phyloP scores from a whole-genome alignment of 1,140 invertebrate genomes.

The Batillaria attramentaria region DNA sequence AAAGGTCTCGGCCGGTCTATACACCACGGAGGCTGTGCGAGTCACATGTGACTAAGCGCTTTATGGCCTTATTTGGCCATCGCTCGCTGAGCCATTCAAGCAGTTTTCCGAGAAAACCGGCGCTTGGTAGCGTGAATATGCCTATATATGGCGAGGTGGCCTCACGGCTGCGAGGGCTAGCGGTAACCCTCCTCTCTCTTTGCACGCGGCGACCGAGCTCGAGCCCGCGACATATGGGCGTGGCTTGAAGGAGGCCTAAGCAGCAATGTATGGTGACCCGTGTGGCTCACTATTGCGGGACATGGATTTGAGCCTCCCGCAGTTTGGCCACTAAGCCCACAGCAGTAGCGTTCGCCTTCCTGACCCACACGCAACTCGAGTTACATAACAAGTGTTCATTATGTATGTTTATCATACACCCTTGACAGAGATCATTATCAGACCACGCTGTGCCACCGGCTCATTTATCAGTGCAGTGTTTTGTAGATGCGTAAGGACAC shows the following conservation, averaged over 20 bases:
- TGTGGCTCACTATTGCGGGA: too few species aligned
- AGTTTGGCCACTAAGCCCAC: too few species aligned
- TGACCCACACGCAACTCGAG: too few species aligned
- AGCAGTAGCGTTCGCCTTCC: too few species aligned
- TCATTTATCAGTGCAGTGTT: too few species aligned
- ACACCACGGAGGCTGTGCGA: neutral
- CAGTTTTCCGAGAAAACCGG: conserved; percentile 19
- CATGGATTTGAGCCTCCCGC: too few species aligned
- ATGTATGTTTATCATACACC: too few species aligned
- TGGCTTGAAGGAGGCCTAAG: neutral
- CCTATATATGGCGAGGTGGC: conserved; percentile 15
- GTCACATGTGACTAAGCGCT: neutral
- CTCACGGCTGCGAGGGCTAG: conserved; percentile 4
- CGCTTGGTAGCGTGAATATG: conserved; percentile 6
- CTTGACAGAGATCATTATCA: too few species aligned
- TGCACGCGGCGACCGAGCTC: neutral
- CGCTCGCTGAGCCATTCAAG: neutral
- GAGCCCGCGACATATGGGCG: conserved; percentile 1
- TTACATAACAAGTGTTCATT: too few species aligned
- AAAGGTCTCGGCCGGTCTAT: neutral
- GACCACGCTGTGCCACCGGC: too few species aligned
- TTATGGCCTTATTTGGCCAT: conserved; percentile 14
- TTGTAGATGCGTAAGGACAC: too few species aligned
- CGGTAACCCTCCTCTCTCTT: neutral
- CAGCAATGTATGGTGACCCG: neutral